Evolutionary conservation across 1,140 invertebrate genomes (phyloP).

Genomic region (Monochamus saltuarius): DNA sequence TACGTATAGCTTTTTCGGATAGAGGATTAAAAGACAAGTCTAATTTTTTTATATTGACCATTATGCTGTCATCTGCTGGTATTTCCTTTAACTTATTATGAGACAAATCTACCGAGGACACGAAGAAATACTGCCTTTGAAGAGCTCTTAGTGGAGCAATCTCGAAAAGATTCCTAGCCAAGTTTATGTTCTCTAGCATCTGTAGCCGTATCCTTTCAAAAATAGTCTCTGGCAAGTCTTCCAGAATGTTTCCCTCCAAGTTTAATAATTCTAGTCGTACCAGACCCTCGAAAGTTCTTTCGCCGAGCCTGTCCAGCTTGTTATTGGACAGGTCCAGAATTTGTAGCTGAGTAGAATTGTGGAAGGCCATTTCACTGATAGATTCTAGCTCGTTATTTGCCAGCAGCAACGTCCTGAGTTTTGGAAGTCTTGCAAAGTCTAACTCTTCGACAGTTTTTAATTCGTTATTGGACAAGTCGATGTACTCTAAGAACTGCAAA

Average conservation of each 20-base stretch:
- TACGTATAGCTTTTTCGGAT: conserved; percentile 67
- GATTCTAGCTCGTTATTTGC: conserved; percentile 75
- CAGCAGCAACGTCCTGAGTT: conserved; percentile 68
- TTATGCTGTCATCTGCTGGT: conserved; percentile 78
- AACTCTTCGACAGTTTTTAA: conserved; percentile 77
- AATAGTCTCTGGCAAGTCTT: conserved; percentile 76
- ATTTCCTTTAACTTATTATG: conserved; percentile 76
- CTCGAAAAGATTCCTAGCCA: conserved; percentile 75
- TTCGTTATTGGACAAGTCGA: conserved; percentile 76
- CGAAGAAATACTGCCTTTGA: conserved; percentile 79
- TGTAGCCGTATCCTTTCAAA: conserved; percentile 78
- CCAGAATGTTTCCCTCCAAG: conserved; percentile 71
- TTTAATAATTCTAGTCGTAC: conserved; percentile 73
- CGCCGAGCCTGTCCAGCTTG: conserved; percentile 71
- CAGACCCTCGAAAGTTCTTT: conserved; percentile 80
- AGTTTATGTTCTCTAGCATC: conserved; percentile 78
- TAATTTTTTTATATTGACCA: conserved; percentile 83
- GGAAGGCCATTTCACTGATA: conserved; percentile 83
- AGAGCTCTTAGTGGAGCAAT: conserved; percentile 75
- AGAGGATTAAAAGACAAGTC: conserved; percentile 86
- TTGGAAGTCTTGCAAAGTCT: conserved; percentile 78
- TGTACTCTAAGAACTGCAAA: conserved; percentile 69
- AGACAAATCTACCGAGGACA: conserved; percentile 77
- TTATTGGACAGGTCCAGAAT: conserved; percentile 72
- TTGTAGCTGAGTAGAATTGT: conserved; percentile 87